phyloP scores from a whole-genome alignment of 2,888 invertebrate species.

The Ceraclea dissimilis region DNA sequence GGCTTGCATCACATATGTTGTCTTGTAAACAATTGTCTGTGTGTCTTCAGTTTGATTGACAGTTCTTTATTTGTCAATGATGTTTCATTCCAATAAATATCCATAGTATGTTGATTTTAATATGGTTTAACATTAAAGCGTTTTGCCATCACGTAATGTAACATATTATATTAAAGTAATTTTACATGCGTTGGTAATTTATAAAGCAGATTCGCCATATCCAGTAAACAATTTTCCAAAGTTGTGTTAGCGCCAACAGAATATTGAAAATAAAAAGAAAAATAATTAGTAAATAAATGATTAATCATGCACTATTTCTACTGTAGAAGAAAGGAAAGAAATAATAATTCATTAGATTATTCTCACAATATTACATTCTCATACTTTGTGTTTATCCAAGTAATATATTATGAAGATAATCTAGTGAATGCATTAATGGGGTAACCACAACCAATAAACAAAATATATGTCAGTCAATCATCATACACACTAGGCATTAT shows the following conservation, averaged over 20 bases:
- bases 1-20: constrained; percentile 11
- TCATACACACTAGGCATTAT: neutral
- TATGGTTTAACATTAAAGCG: neutral
- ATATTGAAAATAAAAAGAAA: constrained; percentile 10
- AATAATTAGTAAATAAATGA: constrained; percentile 16
- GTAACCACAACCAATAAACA: neutral
- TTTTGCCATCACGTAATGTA: neutral
- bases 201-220: neutral
- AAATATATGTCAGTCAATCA: neutral
- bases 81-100: neutral
- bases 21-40: constrained; percentile 22
- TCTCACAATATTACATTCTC: too few species aligned
- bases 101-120: neutral
- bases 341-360: neutral
- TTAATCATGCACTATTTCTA: constrained; percentile 9
- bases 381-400: too few species aligned
- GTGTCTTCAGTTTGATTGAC: constrained; percentile 13
- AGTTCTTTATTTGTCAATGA: constrained; percentile 4
- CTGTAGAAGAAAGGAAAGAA: neutral
- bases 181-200: neutral
- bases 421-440: too few species aligned
- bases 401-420: too few species aligned
- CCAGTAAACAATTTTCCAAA: neutral
- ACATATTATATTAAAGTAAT: neutral
- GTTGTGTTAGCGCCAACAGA: constrained; percentile 8